phyloP scores from a whole-genome alignment of 2,797 vertebrate species.

The Pitangus sulphuratus region DNA sequence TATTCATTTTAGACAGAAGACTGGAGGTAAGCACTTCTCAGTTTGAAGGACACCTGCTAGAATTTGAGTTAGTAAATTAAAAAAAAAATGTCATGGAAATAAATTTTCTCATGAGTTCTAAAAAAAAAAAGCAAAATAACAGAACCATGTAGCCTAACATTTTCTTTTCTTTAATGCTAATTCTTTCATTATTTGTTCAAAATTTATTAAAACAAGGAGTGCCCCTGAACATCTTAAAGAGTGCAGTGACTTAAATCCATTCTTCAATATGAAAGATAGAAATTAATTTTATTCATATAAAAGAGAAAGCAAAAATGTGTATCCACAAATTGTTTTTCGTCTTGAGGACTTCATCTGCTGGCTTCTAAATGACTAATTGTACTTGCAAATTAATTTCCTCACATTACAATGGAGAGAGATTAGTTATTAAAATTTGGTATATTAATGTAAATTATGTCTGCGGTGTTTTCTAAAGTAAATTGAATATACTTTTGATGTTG shows the following conservation, averaged over 20 bases:
- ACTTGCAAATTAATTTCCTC: background rate
- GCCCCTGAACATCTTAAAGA: background rate
- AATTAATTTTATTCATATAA: background rate
- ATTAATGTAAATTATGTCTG: background rate
- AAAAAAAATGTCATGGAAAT: background rate
- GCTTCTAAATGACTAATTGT: background rate
- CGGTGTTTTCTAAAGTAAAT: background rate
- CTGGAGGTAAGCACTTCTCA: background rate
- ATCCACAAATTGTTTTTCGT: background rate
- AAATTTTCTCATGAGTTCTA: background rate
- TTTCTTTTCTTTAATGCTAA: background rate
- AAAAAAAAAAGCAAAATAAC: background rate
- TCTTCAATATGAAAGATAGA: background rate
- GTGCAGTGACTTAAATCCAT: background rate
- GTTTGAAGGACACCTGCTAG: background rate
- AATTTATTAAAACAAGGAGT: background rate
- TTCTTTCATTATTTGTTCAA: background rate
- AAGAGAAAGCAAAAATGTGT: background rate
- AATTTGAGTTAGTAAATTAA: background rate
- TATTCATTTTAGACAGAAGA: background rate
- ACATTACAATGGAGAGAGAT: background rate
- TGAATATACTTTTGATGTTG: background rate
- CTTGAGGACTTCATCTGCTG: background rate
- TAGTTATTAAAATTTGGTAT: background rate
- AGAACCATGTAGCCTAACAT: background rate